phyloP scores from a whole-genome alignment of 2,888 invertebrate species.

The Lasioglossum morio region DNA sequence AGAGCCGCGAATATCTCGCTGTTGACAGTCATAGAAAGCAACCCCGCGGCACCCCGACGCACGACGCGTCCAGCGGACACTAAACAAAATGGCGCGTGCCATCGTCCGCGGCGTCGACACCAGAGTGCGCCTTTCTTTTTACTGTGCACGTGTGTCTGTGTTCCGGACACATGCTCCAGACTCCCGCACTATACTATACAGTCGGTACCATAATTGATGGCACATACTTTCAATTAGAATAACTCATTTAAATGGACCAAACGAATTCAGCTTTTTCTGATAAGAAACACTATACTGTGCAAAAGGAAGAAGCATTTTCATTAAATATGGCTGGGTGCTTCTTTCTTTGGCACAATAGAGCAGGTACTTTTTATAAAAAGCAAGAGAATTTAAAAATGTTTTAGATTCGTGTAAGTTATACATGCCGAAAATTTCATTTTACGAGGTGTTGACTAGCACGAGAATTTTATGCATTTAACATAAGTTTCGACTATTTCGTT shows the following conservation, averaged over 20 bases:
- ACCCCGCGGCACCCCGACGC: constrained; percentile 71
- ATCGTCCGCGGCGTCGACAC: constrained; percentile 65
- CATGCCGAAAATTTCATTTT: neutral
- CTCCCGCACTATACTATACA: neutral
- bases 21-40: constrained; percentile 66
- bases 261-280: neutral
- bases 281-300: too few species aligned
- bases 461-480: neutral
- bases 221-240: neutral
- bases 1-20: constrained; percentile 55
- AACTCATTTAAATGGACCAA: neutral
- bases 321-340: too few species aligned
- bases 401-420: neutral
- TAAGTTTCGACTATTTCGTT: too few species aligned
- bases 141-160: constrained; percentile 11
- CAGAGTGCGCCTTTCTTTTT: constrained; percentile 62
- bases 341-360: too few species aligned
- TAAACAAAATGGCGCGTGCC: constrained; percentile 78
- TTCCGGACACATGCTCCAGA: neutral
- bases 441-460: too few species aligned
- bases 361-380: neutral
- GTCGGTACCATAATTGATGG: neutral
- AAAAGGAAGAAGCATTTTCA: too few species aligned
- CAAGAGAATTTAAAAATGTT: too few species aligned
- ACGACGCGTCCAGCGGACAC: constrained; percentile 75